Evolutionary conservation across 1,140 invertebrate species (phyloP).

Genomic region (Linepithema humile): DNA sequence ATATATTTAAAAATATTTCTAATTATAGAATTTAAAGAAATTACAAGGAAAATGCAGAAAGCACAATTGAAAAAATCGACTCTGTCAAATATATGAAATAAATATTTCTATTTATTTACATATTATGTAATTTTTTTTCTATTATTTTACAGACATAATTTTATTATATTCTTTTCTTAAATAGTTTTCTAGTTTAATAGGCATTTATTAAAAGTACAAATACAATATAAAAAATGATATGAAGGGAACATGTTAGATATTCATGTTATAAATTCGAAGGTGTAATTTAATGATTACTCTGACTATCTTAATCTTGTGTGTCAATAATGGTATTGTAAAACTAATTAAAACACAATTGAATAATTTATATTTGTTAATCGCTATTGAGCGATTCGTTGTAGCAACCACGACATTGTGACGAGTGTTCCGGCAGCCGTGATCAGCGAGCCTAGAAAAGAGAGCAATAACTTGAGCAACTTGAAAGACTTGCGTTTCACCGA

Average conservation of each 20-base stretch:
- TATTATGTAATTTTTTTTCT: no score
- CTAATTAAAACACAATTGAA: not conserved
- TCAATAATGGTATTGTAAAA: not conserved
- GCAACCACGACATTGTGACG: not conserved
- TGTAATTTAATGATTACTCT: not conserved
- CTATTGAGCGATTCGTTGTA: conserved; percentile 1
- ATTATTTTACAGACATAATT: no score
- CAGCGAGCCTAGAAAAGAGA: conserved; percentile 26
- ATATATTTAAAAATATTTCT: no score
- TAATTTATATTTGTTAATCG: not conserved
- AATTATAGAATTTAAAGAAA: no score
- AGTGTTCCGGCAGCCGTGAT: not conserved
- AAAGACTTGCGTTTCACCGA: not conserved
- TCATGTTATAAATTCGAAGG: not conserved
- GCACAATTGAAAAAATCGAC: no score
- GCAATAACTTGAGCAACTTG: not conserved
- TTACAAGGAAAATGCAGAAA: no score
- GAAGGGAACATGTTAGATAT: not conserved
- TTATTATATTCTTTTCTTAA: not conserved
- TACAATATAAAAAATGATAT: conserved; percentile 2
- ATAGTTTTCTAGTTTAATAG: no score
- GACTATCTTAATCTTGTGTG: not conserved
- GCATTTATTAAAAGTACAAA: conserved; percentile 23
- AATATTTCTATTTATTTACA: no score
- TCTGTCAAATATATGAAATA: no score